These are phyloP conservation scores for Podargus strigoides DNA, from an alignment of 2,797 vertebrate genomes.

Conservation along the genomic window DNA sequence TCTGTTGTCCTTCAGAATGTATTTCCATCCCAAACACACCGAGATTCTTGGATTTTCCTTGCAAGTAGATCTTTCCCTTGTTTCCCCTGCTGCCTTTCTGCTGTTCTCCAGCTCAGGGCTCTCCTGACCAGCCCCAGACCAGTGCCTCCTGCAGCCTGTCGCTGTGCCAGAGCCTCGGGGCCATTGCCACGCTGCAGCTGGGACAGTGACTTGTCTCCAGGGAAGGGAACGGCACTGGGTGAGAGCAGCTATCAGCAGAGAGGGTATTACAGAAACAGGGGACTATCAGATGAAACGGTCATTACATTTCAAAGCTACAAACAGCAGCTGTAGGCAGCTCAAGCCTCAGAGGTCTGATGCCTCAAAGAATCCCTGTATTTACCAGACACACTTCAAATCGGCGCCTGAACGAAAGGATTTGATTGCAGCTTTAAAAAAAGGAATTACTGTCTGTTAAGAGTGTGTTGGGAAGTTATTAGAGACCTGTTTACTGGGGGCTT, in stretches of 20 bases:
- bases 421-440: neutral
- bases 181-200: neutral
- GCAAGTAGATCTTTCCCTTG: neutral
- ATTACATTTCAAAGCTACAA: neutral
- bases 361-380: neutral
- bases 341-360: neutral
- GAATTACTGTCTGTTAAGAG: neutral
- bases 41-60: neutral
- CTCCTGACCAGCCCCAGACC: too few relatives aligned
- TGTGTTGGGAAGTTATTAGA: neutral
- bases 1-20: neutral
- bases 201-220: neutral
- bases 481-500: neutral
- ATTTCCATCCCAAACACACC: too few relatives aligned
- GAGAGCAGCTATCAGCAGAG: neutral
- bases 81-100: neutral
- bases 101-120: neutral
- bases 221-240: fast-evolving
- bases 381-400: neutral
- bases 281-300: neutral
- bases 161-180: neutral
- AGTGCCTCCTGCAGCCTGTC: neutral
- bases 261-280: neutral
- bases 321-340: neutral
- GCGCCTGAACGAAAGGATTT: neutral